phyloP scores from a whole-genome alignment of 1,140 invertebrate species.

The Heliconius congener region DNA sequence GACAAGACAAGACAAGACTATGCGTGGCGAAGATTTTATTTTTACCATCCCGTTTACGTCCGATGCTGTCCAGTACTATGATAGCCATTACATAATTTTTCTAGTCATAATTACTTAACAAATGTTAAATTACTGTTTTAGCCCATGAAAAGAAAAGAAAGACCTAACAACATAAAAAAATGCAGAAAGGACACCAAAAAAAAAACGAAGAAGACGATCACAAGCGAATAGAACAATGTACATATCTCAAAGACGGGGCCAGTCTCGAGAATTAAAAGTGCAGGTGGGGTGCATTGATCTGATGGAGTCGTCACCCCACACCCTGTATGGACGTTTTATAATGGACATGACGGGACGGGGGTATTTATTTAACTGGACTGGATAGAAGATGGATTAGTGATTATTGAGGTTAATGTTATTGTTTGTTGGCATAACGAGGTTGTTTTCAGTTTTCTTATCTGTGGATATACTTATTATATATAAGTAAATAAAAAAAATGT shows the following conservation, averaged over 20 bases:
- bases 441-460: no score
- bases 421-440: no score
- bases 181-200: background rate
- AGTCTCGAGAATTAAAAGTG: conserved; percentile 70
- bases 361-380: conserved; percentile 47
- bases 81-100: no score
- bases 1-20: no score
- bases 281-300: conserved; percentile 75
- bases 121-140: background rate
- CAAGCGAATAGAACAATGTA: conserved; percentile 15
- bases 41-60: no score
- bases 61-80: no score
- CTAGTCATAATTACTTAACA: background rate
- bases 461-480: no score
- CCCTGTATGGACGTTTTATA: conserved; percentile 65
- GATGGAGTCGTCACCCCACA: conserved; percentile 53
- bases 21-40: no score
- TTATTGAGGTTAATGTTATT: background rate
- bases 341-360: conserved; percentile 39
- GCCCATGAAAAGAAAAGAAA: background rate
- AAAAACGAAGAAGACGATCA: background rate
- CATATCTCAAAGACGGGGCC: conserved; percentile 48
- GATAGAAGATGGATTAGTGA: background rate
- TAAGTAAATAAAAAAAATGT: no score
- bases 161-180: background rate